Evolutionary conservation across 2,888 invertebrate species (phyloP), one percentile per base, ranked within the genome.

Genomic region (Drosophila tripunctata): DNA sequence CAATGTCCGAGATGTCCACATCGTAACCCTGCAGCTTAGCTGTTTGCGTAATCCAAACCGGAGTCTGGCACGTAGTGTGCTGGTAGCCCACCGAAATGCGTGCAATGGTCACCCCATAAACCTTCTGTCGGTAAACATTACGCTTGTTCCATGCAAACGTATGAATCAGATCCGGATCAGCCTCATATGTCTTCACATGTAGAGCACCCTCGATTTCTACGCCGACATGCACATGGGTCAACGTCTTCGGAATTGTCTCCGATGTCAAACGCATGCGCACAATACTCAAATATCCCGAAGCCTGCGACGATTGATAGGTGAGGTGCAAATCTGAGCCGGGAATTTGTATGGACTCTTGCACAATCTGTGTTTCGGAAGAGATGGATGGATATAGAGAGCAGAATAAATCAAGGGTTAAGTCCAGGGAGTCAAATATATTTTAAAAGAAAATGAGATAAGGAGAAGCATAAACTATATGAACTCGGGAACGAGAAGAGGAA

Each of bases 61-160:
- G 94, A 62, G 95, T 93, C 35, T 93, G 92, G 91, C 99, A 99
- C 6, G 95, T 95, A 10, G 95, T 94, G 90, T 99, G 98, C 91
- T 98, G 96, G 91, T 99, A 99, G 22, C 99, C 99, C 64, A 99
- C 95, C 1, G 96, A 96, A 41, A 97, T 96, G 87, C 96, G 94
- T 0, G 97, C 97, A 89, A 96, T 95, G 0, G 96, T 96, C 75
- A 96, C 94, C 0, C 97, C 97, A 88, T 97, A 97, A 1, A 96
- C 97, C 93, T 98, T 98, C 92, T 99, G 98, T 89, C 97, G 96
- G 92, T 99, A 99, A 36, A 98, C 98, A 91, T 99, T 99, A 68
- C 97, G 93, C 91, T 98, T 97, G 91, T 98, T 98, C 99, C 99
- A 99, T 2, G 98, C 97, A 90, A 98, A 99, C 6, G 97, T 97